Evolutionary conservation across 2,113 vertebrate genomes (phyloP).

Genomic region (Takifugu bimaculatus): DNA sequence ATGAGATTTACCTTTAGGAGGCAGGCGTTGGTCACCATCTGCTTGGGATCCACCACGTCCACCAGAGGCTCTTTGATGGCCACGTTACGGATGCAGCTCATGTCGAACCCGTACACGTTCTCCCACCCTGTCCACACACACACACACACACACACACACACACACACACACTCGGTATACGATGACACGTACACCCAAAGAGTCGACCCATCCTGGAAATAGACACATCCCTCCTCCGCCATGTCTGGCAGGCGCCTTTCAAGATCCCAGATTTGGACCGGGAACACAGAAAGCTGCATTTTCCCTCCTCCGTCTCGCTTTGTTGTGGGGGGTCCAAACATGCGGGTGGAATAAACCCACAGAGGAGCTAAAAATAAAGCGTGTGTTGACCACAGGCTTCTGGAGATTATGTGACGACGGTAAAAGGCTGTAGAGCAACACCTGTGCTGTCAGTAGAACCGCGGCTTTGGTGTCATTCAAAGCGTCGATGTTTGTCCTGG

Average conservation of each 20-base stretch:
- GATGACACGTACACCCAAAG: not conserved
- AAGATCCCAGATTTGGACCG: slow-evolving; percentile 28
- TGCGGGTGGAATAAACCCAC: slow-evolving; percentile 23
- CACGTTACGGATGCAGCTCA: slow-evolving; percentile 96
- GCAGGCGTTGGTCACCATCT: slow-evolving; percentile 96
- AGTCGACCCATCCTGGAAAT: slow-evolving; percentile 52
- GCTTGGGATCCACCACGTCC: slow-evolving; percentile 96
- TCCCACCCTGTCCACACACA: slow-evolving; percentile 87
- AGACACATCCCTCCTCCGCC: slow-evolving; percentile 51
- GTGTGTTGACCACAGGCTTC: slow-evolving; percentile 22
- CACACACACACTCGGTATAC: slow-evolving; percentile 3
- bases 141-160: slow-evolving; percentile 12
- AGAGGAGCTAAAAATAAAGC: slow-evolving; percentile 48
- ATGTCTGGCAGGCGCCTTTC: slow-evolving; percentile 52
- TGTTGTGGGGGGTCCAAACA: slow-evolving; percentile 45
- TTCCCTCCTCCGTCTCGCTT: slow-evolving; percentile 40
- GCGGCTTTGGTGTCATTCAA: no score
- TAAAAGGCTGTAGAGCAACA: slow-evolving; percentile 20
- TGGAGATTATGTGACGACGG: slow-evolving; percentile 27
- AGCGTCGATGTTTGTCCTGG: slow-evolving; percentile 12
- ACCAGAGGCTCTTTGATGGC: slow-evolving; percentile 97
- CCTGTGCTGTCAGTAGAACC: not conserved
- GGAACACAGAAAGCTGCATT: slow-evolving; percentile 29
- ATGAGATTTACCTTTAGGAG: slow-evolving; percentile 85
- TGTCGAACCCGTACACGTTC: slow-evolving; percentile 97